Percentiles rank a stretch among this genome's conserved stretches.
Evolutionary conservation across 2,797 vertebrate genomes (phyloP).

Genomic region (Morelia viridis): DNA sequence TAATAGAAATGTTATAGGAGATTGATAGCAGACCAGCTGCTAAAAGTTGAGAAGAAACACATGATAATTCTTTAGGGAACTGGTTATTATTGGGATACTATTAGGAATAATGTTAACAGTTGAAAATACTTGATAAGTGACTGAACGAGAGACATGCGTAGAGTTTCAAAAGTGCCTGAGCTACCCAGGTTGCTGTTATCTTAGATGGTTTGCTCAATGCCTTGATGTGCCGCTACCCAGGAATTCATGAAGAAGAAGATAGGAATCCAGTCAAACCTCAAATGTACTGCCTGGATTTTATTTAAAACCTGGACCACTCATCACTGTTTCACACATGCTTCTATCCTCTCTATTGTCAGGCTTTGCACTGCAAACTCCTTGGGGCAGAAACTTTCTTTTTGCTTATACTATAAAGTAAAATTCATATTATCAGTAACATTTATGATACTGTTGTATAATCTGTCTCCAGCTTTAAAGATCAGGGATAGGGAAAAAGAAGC

Average conservation of each 20-base stretch:
- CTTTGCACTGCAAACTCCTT: background rate
- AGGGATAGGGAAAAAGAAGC: background rate
- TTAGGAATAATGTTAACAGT: background rate
- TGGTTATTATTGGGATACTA: background rate
- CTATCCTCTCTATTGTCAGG: background rate
- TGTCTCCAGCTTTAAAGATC: background rate
- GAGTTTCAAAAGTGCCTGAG: background rate
- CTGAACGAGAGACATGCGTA: background rate
- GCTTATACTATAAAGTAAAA: background rate
- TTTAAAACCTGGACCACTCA: background rate
- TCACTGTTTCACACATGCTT: background rate
- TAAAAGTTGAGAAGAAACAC: background rate
- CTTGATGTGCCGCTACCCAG: no score
- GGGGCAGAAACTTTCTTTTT: background rate
- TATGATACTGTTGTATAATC: background rate
- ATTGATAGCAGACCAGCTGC: background rate
- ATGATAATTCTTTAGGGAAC: background rate
- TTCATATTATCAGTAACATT: background rate
- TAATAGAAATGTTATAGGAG: conserved; percentile 14
- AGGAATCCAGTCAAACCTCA: background rate
- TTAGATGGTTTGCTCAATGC: background rate
- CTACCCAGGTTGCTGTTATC: background rate
- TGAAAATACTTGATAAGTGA: fast-evolving
- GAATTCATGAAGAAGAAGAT: background rate
- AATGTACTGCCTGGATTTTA: background rate